phyloP scores from a whole-genome alignment of 2,888 invertebrate species.

The Apamea monoglypha region DNA sequence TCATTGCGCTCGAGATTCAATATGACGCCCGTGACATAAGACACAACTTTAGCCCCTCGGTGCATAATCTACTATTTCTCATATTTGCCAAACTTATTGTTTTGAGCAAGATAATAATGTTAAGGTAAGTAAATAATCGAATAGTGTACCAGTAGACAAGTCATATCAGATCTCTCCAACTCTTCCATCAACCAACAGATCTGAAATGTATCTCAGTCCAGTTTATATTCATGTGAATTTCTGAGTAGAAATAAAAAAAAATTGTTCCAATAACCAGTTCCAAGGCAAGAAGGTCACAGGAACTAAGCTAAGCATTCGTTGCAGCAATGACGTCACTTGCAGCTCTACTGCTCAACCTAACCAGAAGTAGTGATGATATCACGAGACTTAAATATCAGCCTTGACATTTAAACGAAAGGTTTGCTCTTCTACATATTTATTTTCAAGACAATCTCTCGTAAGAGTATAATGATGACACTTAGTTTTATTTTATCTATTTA shows the following conservation, averaged over 20 bases:
- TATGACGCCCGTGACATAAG: too few species aligned
- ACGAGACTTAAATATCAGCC: constrained; percentile 11
- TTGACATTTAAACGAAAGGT: constrained; percentile 17
- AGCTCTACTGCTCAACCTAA: neutral
- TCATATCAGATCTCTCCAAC: neutral
- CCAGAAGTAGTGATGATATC: constrained; percentile 12
- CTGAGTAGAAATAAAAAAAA: neutral
- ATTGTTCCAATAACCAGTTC: neutral
- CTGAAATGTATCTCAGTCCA: neutral
- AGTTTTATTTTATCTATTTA: neutral
- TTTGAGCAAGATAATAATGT: too few species aligned
- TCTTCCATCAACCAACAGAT: neutral
- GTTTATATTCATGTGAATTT: neutral
- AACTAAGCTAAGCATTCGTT: neutral
- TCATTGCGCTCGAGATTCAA: too few species aligned
- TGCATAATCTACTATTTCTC: too few species aligned
- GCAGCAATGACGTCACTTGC: constrained; percentile 16
- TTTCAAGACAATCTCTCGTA: constrained; percentile 6
- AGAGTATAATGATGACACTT: neutral
- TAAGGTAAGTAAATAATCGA: too few species aligned
- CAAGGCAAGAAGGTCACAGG: neutral
- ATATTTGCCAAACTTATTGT: neutral
- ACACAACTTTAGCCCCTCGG: too few species aligned
- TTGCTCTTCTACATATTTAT: neutral
- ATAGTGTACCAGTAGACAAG: too few species aligned